Evolutionary conservation across 2,888 invertebrate species (phyloP).

Genomic region (Cenopis cana): DNA sequence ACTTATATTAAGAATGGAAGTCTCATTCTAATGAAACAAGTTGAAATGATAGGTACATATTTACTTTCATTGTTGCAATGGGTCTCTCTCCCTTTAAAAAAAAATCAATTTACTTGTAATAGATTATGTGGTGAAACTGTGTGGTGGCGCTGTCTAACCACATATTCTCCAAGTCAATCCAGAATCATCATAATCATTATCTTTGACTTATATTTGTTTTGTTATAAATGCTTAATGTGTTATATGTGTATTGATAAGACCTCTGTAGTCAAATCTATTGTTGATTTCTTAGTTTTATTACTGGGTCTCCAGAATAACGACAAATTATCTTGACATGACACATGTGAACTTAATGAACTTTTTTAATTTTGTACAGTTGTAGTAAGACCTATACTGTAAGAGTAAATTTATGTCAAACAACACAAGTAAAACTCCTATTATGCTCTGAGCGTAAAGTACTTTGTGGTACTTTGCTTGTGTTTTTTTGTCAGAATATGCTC

Average conservation of each 20-base stretch:
- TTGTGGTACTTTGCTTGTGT: too few species aligned
- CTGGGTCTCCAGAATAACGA: neutral
- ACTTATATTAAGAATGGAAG: too few species aligned
- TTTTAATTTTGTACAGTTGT: neutral
- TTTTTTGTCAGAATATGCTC: too few species aligned
- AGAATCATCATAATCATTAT: slow-evolving; percentile 29
- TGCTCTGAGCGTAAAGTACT: too few species aligned
- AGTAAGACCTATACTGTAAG: too few species aligned
- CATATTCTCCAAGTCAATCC: neutral
- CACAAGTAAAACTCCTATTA: too few species aligned
- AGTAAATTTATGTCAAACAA: too few species aligned
- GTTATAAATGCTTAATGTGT: slow-evolving; percentile 51
- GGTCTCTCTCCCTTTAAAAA: too few species aligned
- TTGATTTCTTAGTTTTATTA: slow-evolving; percentile 36
- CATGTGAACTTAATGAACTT: neutral
- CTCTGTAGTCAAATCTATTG: slow-evolving; percentile 37
- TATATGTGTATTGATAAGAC: slow-evolving; percentile 54
- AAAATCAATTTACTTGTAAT: neutral
- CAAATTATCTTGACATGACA: neutral
- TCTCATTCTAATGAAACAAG: too few species aligned
- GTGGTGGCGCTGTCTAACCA: neutral
- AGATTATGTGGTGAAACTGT: neutral
- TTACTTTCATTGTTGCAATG: too few species aligned
- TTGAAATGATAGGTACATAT: too few species aligned
- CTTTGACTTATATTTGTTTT: slow-evolving; percentile 50